Base-by-base conservation (phyloP, 2,888 invertebrate species). In the Sesamia inferens region DNA sequence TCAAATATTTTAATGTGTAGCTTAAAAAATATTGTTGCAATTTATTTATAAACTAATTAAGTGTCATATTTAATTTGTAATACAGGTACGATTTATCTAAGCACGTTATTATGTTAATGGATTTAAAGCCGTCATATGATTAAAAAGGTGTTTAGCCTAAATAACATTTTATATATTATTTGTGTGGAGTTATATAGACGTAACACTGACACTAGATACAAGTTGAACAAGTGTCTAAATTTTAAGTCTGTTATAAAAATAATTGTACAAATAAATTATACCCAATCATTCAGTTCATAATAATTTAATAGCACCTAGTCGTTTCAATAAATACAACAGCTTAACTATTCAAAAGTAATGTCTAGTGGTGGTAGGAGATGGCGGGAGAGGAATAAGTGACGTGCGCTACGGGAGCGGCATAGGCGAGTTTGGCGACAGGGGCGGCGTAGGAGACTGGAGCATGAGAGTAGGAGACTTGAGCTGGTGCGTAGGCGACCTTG, bases 341-440 rank as follows among this genome's bases (percentile, higher is more conserved):
- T 84, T 74, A 79, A 69, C 39, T 77, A 78, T 47, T 11, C 57
- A 76, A 76, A 58, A 67, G 22, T n/a, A 66, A 6, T 68, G 44
- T 84, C 83, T 94, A 94, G 90, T 94, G 94, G 85, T 94, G 93
- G 92, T 94, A 95, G 74, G 94, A 94, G 87, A 94, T 89, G 74
- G 88, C 90, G 66, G 95, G 94, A 55, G 94, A 94, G 3, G 94
- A 91, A 91, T 89, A 95, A 76, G 92, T 85, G 48, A 95, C 94
- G 63, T 94, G 94, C 51, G 91, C 87, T 4, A 88, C 85, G 62
- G 92, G 92, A 5, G 92, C 92, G 68, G 90, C 85, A 79, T 88
- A 85, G 66, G 31, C 31, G 31, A 31, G 2, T 3, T 31, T 31
- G 31, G 31, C 31, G 31, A 31, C 31, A 31, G 31, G 89, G 6